These are phyloP conservation scores for Poeciliopsis gracilis DNA, from an alignment of 2,797 vertebrate species.

Conservation along the genomic window DNA sequence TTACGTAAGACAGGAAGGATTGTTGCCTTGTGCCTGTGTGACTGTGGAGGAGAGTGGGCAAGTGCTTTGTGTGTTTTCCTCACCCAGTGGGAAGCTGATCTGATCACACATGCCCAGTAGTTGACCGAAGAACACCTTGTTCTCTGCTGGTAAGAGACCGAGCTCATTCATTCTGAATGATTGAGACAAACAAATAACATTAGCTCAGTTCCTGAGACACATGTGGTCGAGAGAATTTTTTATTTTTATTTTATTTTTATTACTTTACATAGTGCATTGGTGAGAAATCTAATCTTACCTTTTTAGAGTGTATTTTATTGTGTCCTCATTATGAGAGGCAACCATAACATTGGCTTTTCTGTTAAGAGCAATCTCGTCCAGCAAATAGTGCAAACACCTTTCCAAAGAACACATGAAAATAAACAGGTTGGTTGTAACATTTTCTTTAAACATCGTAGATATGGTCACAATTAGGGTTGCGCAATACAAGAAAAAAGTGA, in stretches of 20 bases:
- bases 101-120: slow-evolving; percentile 97
- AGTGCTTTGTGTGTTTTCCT: slow-evolving; percentile 40
- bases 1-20: slow-evolving; percentile 17
- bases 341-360: slow-evolving; percentile 88
- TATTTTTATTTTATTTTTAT: not conserved
- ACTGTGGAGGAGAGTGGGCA: slow-evolving; percentile 4
- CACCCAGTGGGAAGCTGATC: slow-evolving; percentile 95
- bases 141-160: slow-evolving; percentile 83
- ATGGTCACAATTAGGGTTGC: not conserved
- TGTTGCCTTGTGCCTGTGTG: not conserved
- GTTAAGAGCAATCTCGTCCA: slow-evolving; percentile 86
- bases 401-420: slow-evolving; percentile 18
- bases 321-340: slow-evolving; percentile 92
- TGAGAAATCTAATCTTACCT: slow-evolving; percentile 66
- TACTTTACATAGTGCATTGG: slow-evolving; percentile 8
- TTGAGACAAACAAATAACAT: not conserved
- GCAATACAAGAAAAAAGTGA: not conserved
- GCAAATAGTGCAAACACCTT: slow-evolving; percentile 89
- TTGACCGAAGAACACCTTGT: slow-evolving; percentile 93
- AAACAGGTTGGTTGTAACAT: not conserved
- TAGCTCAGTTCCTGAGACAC: slow-evolving; percentile 16
- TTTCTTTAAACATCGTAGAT: not conserved
- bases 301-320: slow-evolving; percentile 84
- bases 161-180: slow-evolving; percentile 88
- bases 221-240: slow-evolving; percentile 8